Conservation (phyloP, 2,113 vertebrate species). For the Pelecanoides urinatrix region DNA sequence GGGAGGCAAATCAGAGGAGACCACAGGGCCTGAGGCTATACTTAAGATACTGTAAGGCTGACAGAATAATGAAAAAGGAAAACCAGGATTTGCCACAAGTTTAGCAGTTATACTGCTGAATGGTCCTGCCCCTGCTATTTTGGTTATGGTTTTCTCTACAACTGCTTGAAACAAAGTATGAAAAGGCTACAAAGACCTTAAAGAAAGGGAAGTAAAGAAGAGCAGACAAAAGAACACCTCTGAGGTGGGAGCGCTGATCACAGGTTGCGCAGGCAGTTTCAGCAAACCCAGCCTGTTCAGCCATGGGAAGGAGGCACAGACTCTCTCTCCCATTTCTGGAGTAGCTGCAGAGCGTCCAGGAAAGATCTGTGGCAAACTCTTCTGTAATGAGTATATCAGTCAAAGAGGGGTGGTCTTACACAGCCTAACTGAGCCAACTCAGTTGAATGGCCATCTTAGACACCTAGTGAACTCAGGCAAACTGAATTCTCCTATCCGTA, state of each 20-base stretch:
- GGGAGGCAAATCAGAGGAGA: neutral
- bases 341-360: neutral
- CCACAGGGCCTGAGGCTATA: neutral
- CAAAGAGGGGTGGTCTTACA: neutral
- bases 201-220: neutral
- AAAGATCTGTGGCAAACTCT: neutral
- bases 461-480: neutral
- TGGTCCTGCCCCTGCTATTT: neutral
- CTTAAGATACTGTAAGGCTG: neutral
- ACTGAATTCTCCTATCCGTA: neutral
- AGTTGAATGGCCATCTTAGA: neutral
- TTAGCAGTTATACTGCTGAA: neutral
- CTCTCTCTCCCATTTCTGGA: neutral
- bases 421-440: neutral
- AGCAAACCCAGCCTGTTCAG: neutral
- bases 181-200: neutral
- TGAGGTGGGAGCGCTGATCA: neutral
- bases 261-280: neutral
- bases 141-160: neutral
- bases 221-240: neutral
- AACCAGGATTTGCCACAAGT: neutral
- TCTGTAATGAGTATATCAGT: neutral
- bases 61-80: slow-evolving; percentile 25
- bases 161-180: neutral
- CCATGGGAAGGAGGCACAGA: neutral